Conservation (phyloP, 2,797 vertebrate species). For the Sparus aurata region DNA sequence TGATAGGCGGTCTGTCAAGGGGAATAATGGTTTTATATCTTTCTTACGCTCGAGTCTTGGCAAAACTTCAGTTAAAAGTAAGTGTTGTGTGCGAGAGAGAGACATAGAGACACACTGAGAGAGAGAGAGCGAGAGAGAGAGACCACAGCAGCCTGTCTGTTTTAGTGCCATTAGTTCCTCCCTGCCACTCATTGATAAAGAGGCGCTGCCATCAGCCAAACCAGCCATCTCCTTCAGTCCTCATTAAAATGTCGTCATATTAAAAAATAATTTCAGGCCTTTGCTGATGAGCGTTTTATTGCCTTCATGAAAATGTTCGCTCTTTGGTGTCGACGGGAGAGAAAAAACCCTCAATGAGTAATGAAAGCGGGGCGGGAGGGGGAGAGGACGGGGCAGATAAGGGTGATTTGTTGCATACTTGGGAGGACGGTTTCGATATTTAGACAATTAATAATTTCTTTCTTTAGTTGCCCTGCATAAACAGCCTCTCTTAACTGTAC, state of each 20-base stretch:
- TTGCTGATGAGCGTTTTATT: conserved; percentile 83
- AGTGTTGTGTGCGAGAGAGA: conserved; percentile 10
- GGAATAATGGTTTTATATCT: conserved; percentile 29
- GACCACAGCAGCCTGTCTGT: conserved; percentile 46
- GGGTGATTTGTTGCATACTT: conserved; percentile 64
- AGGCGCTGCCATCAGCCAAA: conserved; percentile 77
- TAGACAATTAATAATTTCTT: conserved; percentile 56
- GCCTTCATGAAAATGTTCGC: conserved; percentile 79
- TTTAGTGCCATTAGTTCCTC: conserved; percentile 76
- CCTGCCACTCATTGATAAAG: conserved; percentile 82
- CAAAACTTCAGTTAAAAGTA: conserved; percentile 53
- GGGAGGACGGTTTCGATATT: conserved; percentile 60
- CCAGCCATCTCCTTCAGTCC: conserved; percentile 78
- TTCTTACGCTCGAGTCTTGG: conserved; percentile 30
- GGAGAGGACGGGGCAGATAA: conserved; percentile 61
- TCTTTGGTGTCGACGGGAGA: conserved; percentile 65
- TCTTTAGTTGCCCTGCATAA: conserved; percentile 43
- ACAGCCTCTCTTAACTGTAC: conserved; percentile 29
- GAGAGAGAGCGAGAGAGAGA: conserved; percentile 10
- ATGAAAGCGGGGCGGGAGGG: conserved; percentile 60
- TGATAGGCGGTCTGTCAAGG: conserved; percentile 20
- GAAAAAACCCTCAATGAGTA: conserved; percentile 64
- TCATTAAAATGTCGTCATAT: conserved; percentile 86
- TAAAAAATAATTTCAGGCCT: conserved; percentile 81
- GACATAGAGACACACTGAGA: background rate